Evolutionary conservation across 2,113 vertebrate species (phyloP), one percentile per base, ranked within the genome.

Genomic region (Hyperoodon ampullatus): DNA sequence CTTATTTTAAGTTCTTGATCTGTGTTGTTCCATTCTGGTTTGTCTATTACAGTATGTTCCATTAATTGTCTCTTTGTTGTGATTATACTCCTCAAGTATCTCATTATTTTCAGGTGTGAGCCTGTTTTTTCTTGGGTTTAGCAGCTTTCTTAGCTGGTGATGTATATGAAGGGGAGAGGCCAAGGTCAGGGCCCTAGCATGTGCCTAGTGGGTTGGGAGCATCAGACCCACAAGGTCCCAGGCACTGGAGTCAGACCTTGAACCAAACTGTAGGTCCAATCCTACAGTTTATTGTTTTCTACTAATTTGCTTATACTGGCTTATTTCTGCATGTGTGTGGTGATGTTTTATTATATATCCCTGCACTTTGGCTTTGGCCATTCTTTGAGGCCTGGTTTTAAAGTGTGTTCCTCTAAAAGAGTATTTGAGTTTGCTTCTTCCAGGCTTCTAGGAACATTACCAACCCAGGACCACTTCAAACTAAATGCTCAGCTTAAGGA

Each of bases 401-500:
- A 93, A 70, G 30, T 77, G 10, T n/a, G 14, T 88, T 66, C 33
- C 58, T 93, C 80, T 75, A 80, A 75, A 72, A 86, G 75, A 92
- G 19, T 65, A 58, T 66, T 77, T 80, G 74, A 88, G 42, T 96
- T 95, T 85, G 63, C 58, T 53, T 85, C 60, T 71, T 88, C 14
- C 65, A 53, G 10, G 4, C 19, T 94, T 55, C 50, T 71, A 24
- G 53, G 44, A 35, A 81, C 53, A 85, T 75, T 85, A 53, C 44
- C 44, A 71, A 83, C 24, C 18, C 21, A 81, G 82, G 50, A 65
- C 35, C 9, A 13, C 26, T 65, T 92, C 70, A 80, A 78, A 90
- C 50, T 82, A 68, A 74, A 60, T 77, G 58, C 92, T 87, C 50
- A 94, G 39, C n/a, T 89, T 71, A 61, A n/a, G 74, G 42, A 70